phyloP scores from a whole-genome alignment of 2,113 vertebrate species.

The Trachemys scripta region DNA sequence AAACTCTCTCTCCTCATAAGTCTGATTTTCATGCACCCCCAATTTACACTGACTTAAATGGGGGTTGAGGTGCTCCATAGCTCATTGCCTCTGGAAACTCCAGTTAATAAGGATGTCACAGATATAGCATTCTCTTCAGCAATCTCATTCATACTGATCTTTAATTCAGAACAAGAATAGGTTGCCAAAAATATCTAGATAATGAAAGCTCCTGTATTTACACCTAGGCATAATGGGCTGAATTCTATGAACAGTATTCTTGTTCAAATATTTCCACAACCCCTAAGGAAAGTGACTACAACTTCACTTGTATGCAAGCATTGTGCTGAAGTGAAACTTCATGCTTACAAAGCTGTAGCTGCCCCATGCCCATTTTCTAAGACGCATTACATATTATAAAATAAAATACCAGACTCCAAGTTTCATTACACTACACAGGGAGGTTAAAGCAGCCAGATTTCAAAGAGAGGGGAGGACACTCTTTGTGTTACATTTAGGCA shows the following conservation, averaged over 20 bases:
- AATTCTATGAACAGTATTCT: not conserved
- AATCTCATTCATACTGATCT: not conserved
- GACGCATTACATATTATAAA: not conserved
- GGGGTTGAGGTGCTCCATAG: not conserved
- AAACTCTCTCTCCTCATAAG: not conserved
- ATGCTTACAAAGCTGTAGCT: accelerated
- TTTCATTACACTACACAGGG: not conserved
- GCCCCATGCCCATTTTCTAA: not conserved
- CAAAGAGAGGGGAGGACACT: constrained; percentile 20
- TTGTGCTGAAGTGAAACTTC: not conserved
- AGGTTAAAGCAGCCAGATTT: not conserved
- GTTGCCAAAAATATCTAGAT: not conserved
- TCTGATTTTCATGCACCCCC: not conserved
- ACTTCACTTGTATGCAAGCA: no score
- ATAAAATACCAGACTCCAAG: not conserved
- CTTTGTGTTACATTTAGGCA: not conserved
- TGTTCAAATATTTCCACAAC: not conserved
- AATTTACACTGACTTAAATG: not conserved
- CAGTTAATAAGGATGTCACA: not conserved
- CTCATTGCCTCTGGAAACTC: not conserved
- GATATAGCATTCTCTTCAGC: not conserved
- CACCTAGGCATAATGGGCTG: not conserved
- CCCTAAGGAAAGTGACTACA: no score
- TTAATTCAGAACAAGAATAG: not conserved
- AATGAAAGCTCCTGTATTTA: not conserved